Evolutionary conservation across 2,888 invertebrate species (phyloP), one percentile per base, ranked within the genome.

Genomic region (Agriotes lineatus): DNA sequence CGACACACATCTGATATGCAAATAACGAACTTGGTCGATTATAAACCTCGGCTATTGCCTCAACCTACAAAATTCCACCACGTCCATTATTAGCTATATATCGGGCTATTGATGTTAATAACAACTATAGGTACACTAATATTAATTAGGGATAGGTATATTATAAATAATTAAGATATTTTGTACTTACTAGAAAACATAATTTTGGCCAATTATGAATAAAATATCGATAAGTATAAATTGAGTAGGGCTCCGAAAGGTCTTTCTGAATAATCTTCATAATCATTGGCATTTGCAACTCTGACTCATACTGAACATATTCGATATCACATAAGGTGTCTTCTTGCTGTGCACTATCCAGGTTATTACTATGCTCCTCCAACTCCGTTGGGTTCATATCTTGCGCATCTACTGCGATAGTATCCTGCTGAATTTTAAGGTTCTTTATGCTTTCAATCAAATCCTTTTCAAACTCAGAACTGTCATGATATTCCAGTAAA

Each of bases 161-260:
- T n/a, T n/a, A n/a, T n/a, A n/a, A n/a, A n/a, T n/a, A n/a, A n/a
- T n/a, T n/a, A n/a, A n/a, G n/a, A n/a, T n/a, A n/a, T n/a, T n/a
- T n/a, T n/a, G n/a, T 33, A 85, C 90, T 87, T 86, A 93, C 93
- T 88, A 99, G 87, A 87, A 97, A 97, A 87, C 99, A 99, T 76
- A 99, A 88, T 86, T 98, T 96, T 83, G 99, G 99, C 99, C 99
- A 99, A 85, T 99, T 99, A 85, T 99, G 97, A 84, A 99, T 98
- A 88, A 99, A 99, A 89, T 99, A 99, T 87, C 99, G 92, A 88
- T 99, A 99, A 25, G 99, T 99, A 86, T 99, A 99, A 87, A 99
- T 99, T 75, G 99, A 99, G 87, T 99, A 99, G 37, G 99, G 99
- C 89, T 99, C 99, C 69, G 98, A 98, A 77, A 99, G 90, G 88